phyloP scores from a whole-genome alignment of 2,797 vertebrate genomes.

The Poeciliopsis turneri region DNA sequence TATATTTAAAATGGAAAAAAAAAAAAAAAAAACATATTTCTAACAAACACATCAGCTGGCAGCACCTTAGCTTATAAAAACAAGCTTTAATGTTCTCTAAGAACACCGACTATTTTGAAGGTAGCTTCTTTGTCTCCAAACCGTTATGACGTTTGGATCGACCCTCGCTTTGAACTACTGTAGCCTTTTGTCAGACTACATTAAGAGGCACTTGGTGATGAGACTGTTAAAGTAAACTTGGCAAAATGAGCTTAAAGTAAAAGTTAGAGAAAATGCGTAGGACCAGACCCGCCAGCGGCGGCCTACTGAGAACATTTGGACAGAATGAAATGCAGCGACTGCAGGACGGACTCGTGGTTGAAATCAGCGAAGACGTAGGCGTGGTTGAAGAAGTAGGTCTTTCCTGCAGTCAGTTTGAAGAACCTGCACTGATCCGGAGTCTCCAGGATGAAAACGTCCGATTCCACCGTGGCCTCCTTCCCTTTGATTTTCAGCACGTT shows the following conservation, averaged over 20 bases:
- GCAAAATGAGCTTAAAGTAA: neutral
- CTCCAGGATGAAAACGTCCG: neutral
- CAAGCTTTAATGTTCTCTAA: neutral
- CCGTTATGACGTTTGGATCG: neutral
- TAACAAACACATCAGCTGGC: neutral
- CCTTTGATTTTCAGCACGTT: conserved; percentile 30
- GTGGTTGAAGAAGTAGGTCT: conserved; percentile 39
- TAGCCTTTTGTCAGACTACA: neutral
- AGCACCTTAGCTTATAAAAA: conserved; percentile 13
- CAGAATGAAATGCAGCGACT: conserved; percentile 48
- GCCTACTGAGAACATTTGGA: conserved; percentile 29
- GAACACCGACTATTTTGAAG: no score
- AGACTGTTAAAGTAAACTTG: neutral
- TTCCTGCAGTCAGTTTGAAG: conserved; percentile 38
- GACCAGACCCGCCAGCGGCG: neutral
- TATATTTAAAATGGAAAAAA: neutral
- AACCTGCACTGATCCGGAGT: neutral
- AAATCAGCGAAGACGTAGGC: conserved; percentile 19
- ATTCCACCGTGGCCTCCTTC: neutral
- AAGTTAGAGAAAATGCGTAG: neutral
- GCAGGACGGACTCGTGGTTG: conserved; percentile 11
- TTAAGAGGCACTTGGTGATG: neutral
- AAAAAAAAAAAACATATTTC: neutral
- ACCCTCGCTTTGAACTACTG: neutral
- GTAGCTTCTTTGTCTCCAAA: neutral